These are phyloP conservation scores for Sminthopsis crassicaudata DNA, from an alignment of 2,113 vertebrate genomes.

Conservation along the genomic window DNA sequence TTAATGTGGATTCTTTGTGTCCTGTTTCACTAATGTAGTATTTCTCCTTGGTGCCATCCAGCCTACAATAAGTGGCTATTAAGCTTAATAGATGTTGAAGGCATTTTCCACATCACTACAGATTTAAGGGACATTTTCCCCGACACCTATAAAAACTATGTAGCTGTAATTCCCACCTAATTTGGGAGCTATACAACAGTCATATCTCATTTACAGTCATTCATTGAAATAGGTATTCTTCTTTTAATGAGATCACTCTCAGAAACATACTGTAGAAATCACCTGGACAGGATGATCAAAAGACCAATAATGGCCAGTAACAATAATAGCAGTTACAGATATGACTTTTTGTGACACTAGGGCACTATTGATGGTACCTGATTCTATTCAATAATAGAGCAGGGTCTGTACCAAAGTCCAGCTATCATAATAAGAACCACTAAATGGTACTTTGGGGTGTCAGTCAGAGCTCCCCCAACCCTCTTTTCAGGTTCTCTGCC, in stretches of 20 bases:
- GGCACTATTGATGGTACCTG: not conserved
- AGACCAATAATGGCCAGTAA: not conserved
- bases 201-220: slow-evolving; percentile 46
- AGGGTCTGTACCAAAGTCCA: not conserved
- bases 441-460: not conserved
- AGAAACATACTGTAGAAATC: slow-evolving; percentile 3
- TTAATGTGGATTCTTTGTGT: slow-evolving; percentile 45
- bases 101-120: slow-evolving; percentile 41
- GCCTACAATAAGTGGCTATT: slow-evolving; percentile 38
- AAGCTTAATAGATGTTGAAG: slow-evolving; percentile 56
- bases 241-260: slow-evolving; percentile 63
- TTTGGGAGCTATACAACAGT: not conserved
- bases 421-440: not conserved
- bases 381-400: not conserved
- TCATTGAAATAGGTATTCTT: slow-evolving; percentile 56
- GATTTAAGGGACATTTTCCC: not conserved
- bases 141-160: slow-evolving; percentile 4
- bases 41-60: slow-evolving; percentile 42
- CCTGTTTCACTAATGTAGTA: slow-evolving; percentile 49
- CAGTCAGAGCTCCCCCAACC: not conserved
- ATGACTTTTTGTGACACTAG: not conserved
- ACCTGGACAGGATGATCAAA: not conserved
- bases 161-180: slow-evolving; percentile 56
- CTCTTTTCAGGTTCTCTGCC: not conserved
- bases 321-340: not conserved